Conservation (phyloP, 2,888 invertebrate genomes). For the Hyalella azteca region DNA sequence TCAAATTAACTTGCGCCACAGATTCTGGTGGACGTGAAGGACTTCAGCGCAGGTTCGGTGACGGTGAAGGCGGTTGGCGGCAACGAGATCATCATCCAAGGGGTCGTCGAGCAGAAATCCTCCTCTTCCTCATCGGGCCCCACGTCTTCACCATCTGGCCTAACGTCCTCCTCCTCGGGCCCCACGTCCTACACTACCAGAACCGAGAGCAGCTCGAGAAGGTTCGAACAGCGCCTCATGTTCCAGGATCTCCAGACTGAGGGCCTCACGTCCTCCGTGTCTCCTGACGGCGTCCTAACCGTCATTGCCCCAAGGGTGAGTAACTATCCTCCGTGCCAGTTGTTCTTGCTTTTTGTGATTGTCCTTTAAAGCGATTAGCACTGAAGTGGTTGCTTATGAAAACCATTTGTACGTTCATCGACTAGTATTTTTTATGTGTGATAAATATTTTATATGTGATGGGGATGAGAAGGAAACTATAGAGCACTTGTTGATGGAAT, state of each 20-base stretch:
- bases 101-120: constrained; percentile 40
- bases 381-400: too few relatives aligned
- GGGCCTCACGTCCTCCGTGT: constrained; percentile 46
- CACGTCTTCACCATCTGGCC: too few relatives aligned
- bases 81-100: constrained; percentile 50
- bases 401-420: too few relatives aligned
- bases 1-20: too few relatives aligned
- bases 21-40: constrained; percentile 50
- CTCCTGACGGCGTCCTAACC: constrained; percentile 50
- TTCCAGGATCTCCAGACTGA: constrained; percentile 31
- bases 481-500: too few relatives aligned
- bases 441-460: too few relatives aligned
- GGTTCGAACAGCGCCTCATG: constrained; percentile 33
- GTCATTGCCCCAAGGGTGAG: constrained; percentile 48
- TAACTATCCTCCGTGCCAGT: too few relatives aligned
- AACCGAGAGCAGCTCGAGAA: neutral
- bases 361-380: too few relatives aligned
- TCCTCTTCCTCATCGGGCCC: too few relatives aligned
- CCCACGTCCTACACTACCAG: neutral
- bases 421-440: too few relatives aligned
- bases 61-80: constrained; percentile 43
- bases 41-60: constrained; percentile 49
- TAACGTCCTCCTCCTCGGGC: neutral
- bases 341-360: too few relatives aligned
- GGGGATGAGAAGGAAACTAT: too few relatives aligned